Base-by-base conservation (phyloP, 1,140 invertebrate species). In the Antheraea mylitta region DNA sequence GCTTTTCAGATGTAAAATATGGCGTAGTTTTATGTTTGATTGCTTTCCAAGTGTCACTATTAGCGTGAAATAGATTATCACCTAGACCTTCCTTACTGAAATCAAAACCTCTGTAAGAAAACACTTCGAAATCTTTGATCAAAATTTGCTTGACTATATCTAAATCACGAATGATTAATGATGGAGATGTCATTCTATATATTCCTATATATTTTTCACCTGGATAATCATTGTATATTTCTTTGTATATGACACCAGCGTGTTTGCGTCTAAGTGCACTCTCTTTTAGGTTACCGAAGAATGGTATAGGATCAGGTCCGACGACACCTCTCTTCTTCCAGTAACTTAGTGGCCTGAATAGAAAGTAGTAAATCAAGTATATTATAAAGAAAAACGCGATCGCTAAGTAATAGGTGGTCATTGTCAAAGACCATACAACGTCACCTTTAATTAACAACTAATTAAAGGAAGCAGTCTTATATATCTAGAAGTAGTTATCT, bases 1-100 rank as follows among this genome's bases (percentile, higher is more conserved):
- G 82, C 81, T 94, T 95, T 5, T 89, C 92, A 0, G 94, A 89
- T 0, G 93, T 93, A 72, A 95, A 95, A 6, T 93, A 91, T 0
- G 94, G 94, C 0, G 92, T 92, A 5, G 95, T 67, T 67, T 94
- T 93, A 0, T 80, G 73, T 38, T 94, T 82, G 0, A 95, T 65
- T 42, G 79, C 83, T 61, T 86, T 91, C 94, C 94, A 95, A 67
- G 87, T 87, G 4, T 83, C 69, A 0, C 87, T 89, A 16, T 74
- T 74, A 19, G 73, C 48, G 53, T 74, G 67, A 61, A 85, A 82
- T 3, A 85, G 58, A 71, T 83, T 77, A 0, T 67, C 69, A 22
- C 74, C 76, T 10, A 78, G 45, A 6, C 63, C 60, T 38, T 76
- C 58, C 19, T 76, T 74, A 19, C 70, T 75, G 58, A 70, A 74